Evolutionary conservation across 2,113 vertebrate species (phyloP), one percentile per base, ranked within the genome.

Genomic region (Thamnaconus septentrionalis): DNA sequence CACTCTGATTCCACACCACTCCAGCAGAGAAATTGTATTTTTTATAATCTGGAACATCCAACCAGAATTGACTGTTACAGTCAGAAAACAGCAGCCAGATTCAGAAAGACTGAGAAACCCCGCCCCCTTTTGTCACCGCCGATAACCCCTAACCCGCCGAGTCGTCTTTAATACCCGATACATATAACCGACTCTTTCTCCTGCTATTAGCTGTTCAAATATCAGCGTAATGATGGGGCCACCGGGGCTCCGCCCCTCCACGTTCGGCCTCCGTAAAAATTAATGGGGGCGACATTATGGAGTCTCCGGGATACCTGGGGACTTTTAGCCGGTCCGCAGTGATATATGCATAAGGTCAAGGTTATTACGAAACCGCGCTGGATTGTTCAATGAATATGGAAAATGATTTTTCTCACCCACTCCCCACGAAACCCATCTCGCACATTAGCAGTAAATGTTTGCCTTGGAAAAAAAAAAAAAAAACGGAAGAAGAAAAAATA

Each of bases 301-400:
- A 79, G 64, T 64, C 68, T 60, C 43, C 57, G 31, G 52, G 48
- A 75, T 73, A 74, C 73, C 81, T 70, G 50, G 7, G 76, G 49
- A 69, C 52, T 76, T 81, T 63, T 79, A 31, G 18, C 62, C 7
- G 40, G 39, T 45, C 61, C 68, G 66, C 53, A 58, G 45, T 47
- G 56, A 77, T 68, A 64, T 74, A 53, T 68, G 64, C 77, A 76
- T 72, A 75, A 86, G 77, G 79, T 82, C 82, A 85, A 77, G 74
- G 77, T 78, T 74, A 81, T 71, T 73, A 80, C 58, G 50, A 75
- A 75, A 60, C 64, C 56, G 58, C 41, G n/a, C 4, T 59, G 56
- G 45, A 74, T 66, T 59, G 58, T 78, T 70, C 65, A 73, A 79
- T 76, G 69, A 81, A 69, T 71, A 72, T 83, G 70, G 55, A 80